Evolutionary conservation across 2,888 invertebrate genomes (phyloP), one percentile per base, ranked within the genome.

Genomic region (Listrodromus nycthemerus): DNA sequence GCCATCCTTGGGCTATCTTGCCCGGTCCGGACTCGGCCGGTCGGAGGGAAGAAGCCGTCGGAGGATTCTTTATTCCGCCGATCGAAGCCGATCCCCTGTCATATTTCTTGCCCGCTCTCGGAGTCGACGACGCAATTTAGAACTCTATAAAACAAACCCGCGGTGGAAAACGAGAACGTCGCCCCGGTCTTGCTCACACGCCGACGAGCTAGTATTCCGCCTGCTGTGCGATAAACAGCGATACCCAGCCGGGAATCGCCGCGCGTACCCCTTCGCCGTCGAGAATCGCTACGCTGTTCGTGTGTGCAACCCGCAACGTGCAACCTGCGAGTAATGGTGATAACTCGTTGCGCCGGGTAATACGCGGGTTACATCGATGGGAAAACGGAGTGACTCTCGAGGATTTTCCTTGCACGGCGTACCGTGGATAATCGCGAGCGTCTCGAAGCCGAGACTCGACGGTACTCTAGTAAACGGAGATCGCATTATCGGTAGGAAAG

Each of bases 51-150:
- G 41, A 41, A 41, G 63, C 45, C 71, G 76, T 19, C 48, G 45
- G 66, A 69, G 83, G 87, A 90, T 90, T 89, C 89, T 90, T 89
- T 89, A 90, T 89, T 89, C 88, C 88, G 89, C 88, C 88, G 89
- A 90, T 90, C 89, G 85, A 87, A 87, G 85, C 85, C 87, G 87
- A 89, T 89, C 88, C 87, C 86, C 90, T 89, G 90, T 91, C 90
- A 90, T 91, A 91, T 91, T 91, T 91, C 91, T 91, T 91, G 89
- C 87, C 81, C 75, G 76, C 67, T 85, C 77, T 76, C 76, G 67
- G 85, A 76, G 87, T 86, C 87, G 88, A 90, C 89, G 89, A 91
- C 82, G 88, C 88, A 91, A 91, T 91, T 90, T 90, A 89, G 86
- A 86, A 86, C 83, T 87, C 85, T 80, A 86, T 87, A 87, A 85